These are phyloP conservation scores for Catalaphyllia jardinei DNA, from an alignment of 64 coral and sea anemone species.

Conservation along the genomic window DNA sequence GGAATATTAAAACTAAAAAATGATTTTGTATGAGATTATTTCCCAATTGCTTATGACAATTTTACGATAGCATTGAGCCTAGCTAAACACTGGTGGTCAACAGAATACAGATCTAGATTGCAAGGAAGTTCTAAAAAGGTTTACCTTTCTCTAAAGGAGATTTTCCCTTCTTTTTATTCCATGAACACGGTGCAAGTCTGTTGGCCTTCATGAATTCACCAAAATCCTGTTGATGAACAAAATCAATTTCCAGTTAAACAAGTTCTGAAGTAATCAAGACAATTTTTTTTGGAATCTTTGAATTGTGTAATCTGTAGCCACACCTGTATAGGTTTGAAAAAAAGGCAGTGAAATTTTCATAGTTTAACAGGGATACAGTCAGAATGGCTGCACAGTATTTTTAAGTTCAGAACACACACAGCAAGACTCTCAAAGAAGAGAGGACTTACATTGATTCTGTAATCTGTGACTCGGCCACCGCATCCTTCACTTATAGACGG, in stretches of 20 bases:
- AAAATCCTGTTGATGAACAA: constrained; percentile 81
- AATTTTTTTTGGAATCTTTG: background rate
- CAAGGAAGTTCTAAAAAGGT: too few species aligned
- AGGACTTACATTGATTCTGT: constrained; percentile 98
- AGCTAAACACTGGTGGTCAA: too few species aligned
- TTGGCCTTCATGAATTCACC: constrained; percentile 99
- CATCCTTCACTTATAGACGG: constrained; percentile 96
- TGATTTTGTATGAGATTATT: too few species aligned
- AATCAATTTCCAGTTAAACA: background rate
- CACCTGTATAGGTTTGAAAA: too few species aligned
- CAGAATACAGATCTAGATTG: too few species aligned
- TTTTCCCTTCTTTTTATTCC: constrained; percentile 80
- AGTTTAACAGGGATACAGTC: too few species aligned
- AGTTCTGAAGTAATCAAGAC: too few species aligned
- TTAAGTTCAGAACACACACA: background rate
- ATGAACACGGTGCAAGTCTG: constrained; percentile 81
- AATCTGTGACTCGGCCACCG: constrained; percentile 95
- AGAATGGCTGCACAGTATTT: too few species aligned
- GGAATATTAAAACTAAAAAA: too few species aligned
- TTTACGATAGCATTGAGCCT: too few species aligned
- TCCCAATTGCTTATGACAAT: too few species aligned
- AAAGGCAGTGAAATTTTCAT: too few species aligned
- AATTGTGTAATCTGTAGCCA: background rate
- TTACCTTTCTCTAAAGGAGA: constrained; percentile 82
- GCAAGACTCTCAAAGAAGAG: background rate